Percentiles rank a stretch among this genome's conserved stretches.
phyloP scores from a whole-genome alignment of 2,797 vertebrate genomes.

The Chlorospingus semifuscus region DNA sequence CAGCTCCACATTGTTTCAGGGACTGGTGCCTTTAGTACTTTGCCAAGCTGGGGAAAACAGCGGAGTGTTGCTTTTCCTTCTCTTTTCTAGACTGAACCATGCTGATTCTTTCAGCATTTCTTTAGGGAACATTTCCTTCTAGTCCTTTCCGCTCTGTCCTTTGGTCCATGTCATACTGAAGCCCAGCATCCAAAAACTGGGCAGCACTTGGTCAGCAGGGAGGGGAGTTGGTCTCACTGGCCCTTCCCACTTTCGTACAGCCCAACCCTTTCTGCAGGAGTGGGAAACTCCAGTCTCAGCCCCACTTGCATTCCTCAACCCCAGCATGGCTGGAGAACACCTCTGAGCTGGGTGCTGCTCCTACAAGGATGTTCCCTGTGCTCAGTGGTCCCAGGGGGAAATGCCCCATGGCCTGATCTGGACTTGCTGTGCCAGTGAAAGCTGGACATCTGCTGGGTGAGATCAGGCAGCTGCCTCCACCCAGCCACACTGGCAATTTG shows the following conservation, averaged over 20 bases:
- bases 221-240: neutral
- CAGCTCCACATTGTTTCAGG: neutral
- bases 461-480: neutral
- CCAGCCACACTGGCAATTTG: neutral
- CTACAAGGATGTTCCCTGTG: neutral
- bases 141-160: neutral
- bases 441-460: neutral
- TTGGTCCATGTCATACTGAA: neutral
- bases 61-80: neutral
- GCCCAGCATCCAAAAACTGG: neutral
- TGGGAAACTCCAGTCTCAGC: neutral
- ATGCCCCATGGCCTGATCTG: accelerated
- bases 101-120: neutral
- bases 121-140: neutral
- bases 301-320: neutral
- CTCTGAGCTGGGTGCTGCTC: accelerated
- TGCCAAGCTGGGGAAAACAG: neutral
- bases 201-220: neutral
- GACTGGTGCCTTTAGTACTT: neutral
- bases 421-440: neutral
- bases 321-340: neutral
- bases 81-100: neutral
- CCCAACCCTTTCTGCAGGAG: neutral
- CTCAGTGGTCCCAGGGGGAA: neutral
- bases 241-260: neutral